phyloP scores from a whole-genome alignment of 2,888 invertebrate species.

The Acanthopleura granulata region DNA sequence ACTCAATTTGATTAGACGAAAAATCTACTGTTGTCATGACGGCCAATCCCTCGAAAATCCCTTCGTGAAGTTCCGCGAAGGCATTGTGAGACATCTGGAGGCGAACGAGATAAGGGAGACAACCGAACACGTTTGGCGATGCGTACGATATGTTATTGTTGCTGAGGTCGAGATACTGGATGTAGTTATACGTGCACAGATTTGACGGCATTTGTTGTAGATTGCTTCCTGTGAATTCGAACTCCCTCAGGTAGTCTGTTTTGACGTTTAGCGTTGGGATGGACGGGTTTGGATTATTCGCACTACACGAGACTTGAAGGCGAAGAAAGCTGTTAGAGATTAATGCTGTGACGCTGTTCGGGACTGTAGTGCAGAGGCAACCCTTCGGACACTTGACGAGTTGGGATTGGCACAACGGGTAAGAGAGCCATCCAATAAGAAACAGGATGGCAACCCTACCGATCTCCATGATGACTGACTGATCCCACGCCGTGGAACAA shows the following conservation, averaged over 20 bases:
- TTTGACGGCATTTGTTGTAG: not conserved
- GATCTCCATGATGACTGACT: too few relatives aligned
- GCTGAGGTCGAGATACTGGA: conserved; percentile 15
- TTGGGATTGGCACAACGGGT: not conserved
- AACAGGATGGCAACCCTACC: too few relatives aligned
- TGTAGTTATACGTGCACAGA: conserved; percentile 2
- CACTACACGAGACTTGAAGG: not conserved
- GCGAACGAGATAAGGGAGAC: conserved; percentile 1
- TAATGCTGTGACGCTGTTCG: not conserved
- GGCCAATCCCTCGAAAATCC: conserved; percentile 6
- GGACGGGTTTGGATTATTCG: not conserved
- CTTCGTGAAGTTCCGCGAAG: not conserved
- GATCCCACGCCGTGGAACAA: too few relatives aligned
- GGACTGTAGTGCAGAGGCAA: conserved; percentile 18
- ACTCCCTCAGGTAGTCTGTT: not conserved
- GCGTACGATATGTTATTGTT: conserved; percentile 11
- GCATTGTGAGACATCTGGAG: not conserved
- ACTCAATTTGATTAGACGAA: conserved; percentile 1
- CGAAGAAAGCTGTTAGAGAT: not conserved
- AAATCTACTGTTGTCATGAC: not conserved
- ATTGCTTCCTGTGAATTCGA: conserved; percentile 17
- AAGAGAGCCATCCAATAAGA: not conserved
- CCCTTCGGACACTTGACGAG: not conserved
- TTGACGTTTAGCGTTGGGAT: conserved; percentile 2
- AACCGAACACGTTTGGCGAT: not conserved